Evolutionary conservation across 1,140 invertebrate species (phyloP), one percentile per base, ranked within the genome.

Genomic region (Lordiphosa clarofinis): DNA sequence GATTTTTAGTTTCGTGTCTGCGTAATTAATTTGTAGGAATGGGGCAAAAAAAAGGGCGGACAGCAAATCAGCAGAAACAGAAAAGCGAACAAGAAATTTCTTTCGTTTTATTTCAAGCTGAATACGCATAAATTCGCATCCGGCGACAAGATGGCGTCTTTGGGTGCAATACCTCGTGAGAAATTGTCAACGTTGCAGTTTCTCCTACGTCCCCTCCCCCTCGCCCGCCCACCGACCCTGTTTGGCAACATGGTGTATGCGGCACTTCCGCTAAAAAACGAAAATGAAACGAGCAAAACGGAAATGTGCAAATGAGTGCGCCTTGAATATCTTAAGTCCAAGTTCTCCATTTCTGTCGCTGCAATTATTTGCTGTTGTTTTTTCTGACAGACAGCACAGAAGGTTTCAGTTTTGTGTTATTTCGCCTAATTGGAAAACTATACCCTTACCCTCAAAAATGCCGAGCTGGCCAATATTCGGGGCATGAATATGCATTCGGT

Each of bases 51-150:
- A 46, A 63, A 54, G 59, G 49, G 64, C 65, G 59, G 55, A 69
- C 60, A 69, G 48, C 43, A 64, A 72, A 59, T 64, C 65, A 62
- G 68, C 47, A 47, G 60, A 53, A 56, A 46, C 43, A 46, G 12
- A 15, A 19, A 46, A 40, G 40, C 46, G 43, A 56, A 21, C 35
- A 21, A 21, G 52, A 48, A 58, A 56, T 31, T 46, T 33, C 11
- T 31, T 13, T 46, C 24, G 19, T 47, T 36, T 13, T 50, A 50
- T 44, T 58, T 62, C 35, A 35, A 64, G 65, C 69, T 72, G 69
- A 72, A 68, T 72, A 72, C 65, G 69, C 69, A 72, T 72, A 72
- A 72, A 72, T 72, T 72, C 65, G 64, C 69, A 72, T 72, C 69
- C 69, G 69, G 69, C 69, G 69, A 69, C 69, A 73, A 69, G 65